Base-by-base conservation (phyloP, 2,113 vertebrate species). In the Podilymbus podiceps region DNA sequence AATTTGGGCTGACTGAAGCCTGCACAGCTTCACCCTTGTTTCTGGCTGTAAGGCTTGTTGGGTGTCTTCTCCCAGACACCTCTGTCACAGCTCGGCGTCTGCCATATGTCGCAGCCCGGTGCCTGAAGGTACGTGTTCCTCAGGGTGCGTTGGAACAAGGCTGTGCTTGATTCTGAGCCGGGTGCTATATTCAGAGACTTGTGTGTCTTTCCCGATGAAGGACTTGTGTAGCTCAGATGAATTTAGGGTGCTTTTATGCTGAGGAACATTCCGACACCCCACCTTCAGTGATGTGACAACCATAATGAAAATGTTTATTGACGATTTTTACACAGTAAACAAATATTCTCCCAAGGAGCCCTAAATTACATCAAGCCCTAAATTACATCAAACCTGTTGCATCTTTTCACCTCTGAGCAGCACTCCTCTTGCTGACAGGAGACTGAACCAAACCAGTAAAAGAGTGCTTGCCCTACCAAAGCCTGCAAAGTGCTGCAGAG, bases 1-100 rank as follows among this genome's bases (percentile, higher is more conserved):
- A 8, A 75, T 60, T 50, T 8, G 1, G 14, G 5, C 1, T n/a
- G 86, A 35, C 24, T 0, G 0, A 40, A 0, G 2, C 52, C 53
- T 27, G 50, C 64, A 27, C 1, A 1, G 55, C 64, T 74, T 79
- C 20, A 4, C 31, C 0, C 0, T 27, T 21, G 20, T 33, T 53
- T 73, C 46, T 42, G 49, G 67, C 49, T 35, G 8, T 25, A 5
- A 38, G 7, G 3, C 72, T 68, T 86, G 63, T 28, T 9, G 0
- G 8, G 53, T 18, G 23, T 28, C 68, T 73, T 35, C 63, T 81
- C 44, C 25, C 64, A 50, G 21, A 17, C 24, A 44, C 53, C 63
- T 33, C 59, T 83, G 83, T 44, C 63, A 27, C 58, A 56, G 62
- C 72, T 83, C 79, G 3, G 83, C 0, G 0, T 69, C 46, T 73